Percentiles rank a stretch among this genome's conserved stretches.
Evolutionary conservation across 2,113 vertebrate genomes (phyloP).

Genomic region (Turnix velox): DNA sequence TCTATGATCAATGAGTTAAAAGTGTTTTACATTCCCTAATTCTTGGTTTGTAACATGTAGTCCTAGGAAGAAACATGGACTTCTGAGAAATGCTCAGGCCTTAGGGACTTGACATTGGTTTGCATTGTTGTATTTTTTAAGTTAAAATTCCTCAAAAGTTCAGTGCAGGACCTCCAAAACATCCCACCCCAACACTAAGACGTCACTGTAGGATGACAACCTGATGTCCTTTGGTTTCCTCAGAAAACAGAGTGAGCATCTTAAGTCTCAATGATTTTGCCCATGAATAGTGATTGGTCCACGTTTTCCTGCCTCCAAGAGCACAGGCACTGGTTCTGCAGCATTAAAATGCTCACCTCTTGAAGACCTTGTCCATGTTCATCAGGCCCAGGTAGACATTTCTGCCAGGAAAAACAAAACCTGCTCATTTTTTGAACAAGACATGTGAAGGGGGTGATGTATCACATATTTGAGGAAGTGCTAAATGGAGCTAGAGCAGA

Average conservation of each 20-base stretch:
- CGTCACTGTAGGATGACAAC: background rate
- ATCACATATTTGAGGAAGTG: background rate
- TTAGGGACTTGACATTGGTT: background rate
- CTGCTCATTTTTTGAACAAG: background rate
- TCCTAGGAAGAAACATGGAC: background rate
- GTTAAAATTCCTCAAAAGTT: background rate
- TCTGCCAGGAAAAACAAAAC: background rate
- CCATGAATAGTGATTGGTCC: fast-evolving
- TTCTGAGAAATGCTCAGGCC: background rate
- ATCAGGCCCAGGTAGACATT: background rate
- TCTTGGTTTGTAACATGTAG: background rate
- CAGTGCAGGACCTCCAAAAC: background rate
- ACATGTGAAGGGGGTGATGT: background rate
- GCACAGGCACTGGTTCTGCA: fast-evolving
- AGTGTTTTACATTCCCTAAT: background rate
- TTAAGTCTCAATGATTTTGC: background rate
- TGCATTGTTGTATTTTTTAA: too few species aligned
- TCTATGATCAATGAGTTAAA: background rate
- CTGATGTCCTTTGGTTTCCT: background rate
- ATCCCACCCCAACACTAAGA: background rate
- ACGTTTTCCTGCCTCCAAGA: background rate
- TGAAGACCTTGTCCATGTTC: background rate
- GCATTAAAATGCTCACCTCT: fast-evolving
- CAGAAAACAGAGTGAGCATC: background rate
- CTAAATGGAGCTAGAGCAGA: background rate